Percentiles rank a stretch among this genome's conserved stretches.
Conservation (phyloP, 2,797 vertebrate genomes). For the Rhyacichthys aspro region DNA sequence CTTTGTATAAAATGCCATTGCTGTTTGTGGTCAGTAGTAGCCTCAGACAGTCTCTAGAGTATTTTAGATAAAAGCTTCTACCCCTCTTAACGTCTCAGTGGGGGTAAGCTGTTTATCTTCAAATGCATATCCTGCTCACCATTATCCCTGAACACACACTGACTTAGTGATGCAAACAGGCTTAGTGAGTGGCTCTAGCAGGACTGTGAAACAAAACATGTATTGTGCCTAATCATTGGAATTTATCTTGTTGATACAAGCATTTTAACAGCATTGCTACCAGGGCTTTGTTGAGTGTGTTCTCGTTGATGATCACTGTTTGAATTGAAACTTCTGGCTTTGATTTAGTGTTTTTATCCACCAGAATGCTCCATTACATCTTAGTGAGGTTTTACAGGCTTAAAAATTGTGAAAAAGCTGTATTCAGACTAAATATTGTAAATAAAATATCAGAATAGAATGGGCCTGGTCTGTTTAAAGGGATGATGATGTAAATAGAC, state of each 20-base stretch:
- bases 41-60: constrained; percentile 33
- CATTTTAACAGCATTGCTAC: constrained; percentile 52
- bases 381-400: constrained; percentile 40
- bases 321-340: constrained; percentile 29
- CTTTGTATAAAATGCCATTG: constrained; percentile 81
- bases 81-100: constrained; percentile 45
- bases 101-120: constrained; percentile 62
- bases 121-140: constrained; percentile 52
- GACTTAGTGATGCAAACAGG: constrained; percentile 40
- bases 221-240: constrained; percentile 73
- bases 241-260: constrained; percentile 38
- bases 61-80: constrained; percentile 49
- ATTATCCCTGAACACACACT: constrained; percentile 40
- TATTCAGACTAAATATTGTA: constrained; percentile 60
- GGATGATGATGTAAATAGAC: constrained; percentile 66
- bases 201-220: constrained; percentile 56
- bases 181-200: constrained; percentile 47
- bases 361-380: constrained; percentile 39
- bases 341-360: constrained; percentile 49
- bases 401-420: constrained; percentile 45
- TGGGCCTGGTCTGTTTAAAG: constrained; percentile 28
- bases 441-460: constrained; percentile 59
- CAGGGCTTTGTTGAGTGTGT: constrained; percentile 52
- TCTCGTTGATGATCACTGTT: constrained; percentile 59
- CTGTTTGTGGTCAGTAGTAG: constrained; percentile 76